phyloP scores from a whole-genome alignment of 2,113 vertebrate genomes.

The Anolis carolinensis region DNA sequence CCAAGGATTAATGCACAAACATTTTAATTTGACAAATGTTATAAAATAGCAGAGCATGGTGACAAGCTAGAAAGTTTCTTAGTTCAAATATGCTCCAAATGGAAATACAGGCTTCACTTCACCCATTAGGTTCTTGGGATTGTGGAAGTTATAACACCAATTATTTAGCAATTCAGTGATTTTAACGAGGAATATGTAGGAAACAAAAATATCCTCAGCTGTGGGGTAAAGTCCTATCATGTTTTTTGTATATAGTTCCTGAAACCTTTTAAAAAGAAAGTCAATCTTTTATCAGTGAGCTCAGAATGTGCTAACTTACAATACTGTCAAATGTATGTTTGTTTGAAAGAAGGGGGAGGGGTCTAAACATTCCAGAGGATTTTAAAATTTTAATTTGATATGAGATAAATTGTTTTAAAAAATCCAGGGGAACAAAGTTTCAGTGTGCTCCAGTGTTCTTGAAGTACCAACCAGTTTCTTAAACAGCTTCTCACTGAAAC shows the following conservation, averaged over 20 bases:
- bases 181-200: not conserved
- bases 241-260: not conserved
- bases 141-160: not conserved
- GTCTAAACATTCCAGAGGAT: too few species aligned
- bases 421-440: too few species aligned
- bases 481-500: too few species aligned
- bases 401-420: too few species aligned
- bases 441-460: too few species aligned
- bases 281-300: not conserved
- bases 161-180: not conserved
- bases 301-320: too few species aligned
- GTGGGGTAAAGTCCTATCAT: not conserved
- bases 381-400: too few species aligned
- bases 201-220: not conserved
- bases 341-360: too few species aligned
- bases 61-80: not conserved
- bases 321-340: too few species aligned
- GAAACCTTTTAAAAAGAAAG: not conserved
- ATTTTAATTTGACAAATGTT: constrained; percentile 1
- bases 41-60: not conserved
- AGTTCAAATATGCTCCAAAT: not conserved
- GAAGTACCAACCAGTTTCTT: too few species aligned
- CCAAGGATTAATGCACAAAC: constrained; percentile 21
- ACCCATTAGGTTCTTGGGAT: not conserved
- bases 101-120: not conserved